Evolutionary conservation across 1,140 invertebrate genomes (phyloP).

Genomic region (Caenorhabditis latens): DNA sequence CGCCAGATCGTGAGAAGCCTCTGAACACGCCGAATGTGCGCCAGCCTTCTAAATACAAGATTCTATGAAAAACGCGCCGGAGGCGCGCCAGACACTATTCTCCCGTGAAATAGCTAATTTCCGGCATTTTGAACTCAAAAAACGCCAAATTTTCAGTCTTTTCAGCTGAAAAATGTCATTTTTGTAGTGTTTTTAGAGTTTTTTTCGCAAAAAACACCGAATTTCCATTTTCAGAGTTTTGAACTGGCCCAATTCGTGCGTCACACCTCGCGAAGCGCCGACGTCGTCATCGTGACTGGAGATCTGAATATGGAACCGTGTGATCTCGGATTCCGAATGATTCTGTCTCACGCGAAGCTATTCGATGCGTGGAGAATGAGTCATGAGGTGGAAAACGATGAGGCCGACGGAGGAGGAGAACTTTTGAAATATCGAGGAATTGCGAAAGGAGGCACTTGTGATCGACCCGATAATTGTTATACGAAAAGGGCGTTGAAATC

Average conservation of each 20-base stretch:
- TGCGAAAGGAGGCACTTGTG: conserved; percentile 83
- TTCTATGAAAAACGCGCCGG: no score
- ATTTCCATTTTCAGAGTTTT: conserved; percentile 84
- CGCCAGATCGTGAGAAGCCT: no score
- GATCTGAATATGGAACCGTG: conserved; percentile 92
- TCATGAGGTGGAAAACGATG: conserved; percentile 51
- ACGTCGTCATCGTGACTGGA: conserved; percentile 88
- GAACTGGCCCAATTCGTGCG: conserved; percentile 93
- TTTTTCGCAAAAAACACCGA: neutral
- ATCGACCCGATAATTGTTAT: conserved; percentile 87
- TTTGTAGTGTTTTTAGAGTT: neutral
- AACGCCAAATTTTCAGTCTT: no score
- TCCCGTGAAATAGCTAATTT: neutral
- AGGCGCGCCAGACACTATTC: no score
- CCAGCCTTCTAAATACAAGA: no score
- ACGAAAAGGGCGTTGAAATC: conserved; percentile 78
- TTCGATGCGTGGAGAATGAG: conserved; percentile 63
- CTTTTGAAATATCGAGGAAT: conserved; percentile 50
- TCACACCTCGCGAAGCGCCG: conserved; percentile 85
- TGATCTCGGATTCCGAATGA: conserved; percentile 84
- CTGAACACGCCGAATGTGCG: no score
- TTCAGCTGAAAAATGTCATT: no score
- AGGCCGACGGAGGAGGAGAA: neutral
- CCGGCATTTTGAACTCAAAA: no score
- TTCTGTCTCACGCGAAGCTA: conserved; percentile 55